These are phyloP conservation scores for Morpho deidamia DNA, from an alignment of 2,888 invertebrate genomes.

Conservation along the genomic window DNA sequence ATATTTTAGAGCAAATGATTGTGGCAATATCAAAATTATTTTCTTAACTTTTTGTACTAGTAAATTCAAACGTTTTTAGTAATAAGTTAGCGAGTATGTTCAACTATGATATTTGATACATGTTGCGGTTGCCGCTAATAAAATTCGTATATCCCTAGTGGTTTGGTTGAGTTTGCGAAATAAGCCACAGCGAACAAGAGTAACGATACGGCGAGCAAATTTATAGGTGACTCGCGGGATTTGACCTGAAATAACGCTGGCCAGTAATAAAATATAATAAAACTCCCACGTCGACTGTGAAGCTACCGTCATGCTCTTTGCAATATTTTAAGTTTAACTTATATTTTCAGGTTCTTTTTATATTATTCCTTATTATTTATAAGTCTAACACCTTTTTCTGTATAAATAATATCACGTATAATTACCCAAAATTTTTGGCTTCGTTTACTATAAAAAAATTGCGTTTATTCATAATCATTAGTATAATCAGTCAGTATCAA, in stretches of 20 bases:
- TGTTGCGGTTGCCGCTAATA: slow-evolving; percentile 49
- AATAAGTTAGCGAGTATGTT: slow-evolving; percentile 17
- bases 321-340: not conserved
- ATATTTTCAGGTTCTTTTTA: not conserved
- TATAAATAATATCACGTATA: no score
- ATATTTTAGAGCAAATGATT: no score
- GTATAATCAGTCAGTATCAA: no score
- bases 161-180: slow-evolving; percentile 49
- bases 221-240: slow-evolving; percentile 59
- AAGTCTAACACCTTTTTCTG: no score
- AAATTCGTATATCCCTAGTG: slow-evolving; percentile 54
- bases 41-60: no score
- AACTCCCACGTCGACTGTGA: not conserved
- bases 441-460: no score
- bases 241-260: slow-evolving; percentile 28
- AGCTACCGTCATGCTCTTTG: slow-evolving; percentile 4
- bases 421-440: no score
- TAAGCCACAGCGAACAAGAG: slow-evolving; percentile 57
- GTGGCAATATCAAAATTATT: no score
- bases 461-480: no score
- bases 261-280: slow-evolving; percentile 16
- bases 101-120: slow-evolving; percentile 36
- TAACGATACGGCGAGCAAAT: slow-evolving; percentile 52
- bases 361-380: not conserved
- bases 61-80: no score